Evolutionary conservation across 92 coral and sea anemone genomes (phyloP).

Genomic region (Galaxea fascicularis): DNA sequence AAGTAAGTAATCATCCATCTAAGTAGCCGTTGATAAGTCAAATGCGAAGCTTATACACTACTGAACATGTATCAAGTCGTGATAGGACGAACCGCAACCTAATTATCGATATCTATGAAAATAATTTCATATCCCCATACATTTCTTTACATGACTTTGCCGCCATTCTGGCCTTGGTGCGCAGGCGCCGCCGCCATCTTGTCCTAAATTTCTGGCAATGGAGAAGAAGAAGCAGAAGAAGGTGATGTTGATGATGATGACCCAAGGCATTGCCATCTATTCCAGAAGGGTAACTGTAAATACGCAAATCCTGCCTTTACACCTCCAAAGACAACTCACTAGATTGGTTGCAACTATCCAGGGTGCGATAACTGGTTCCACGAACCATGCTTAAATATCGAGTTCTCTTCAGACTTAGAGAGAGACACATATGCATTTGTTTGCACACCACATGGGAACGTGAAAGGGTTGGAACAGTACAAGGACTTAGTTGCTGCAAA

Average conservation of each 20-base stretch:
- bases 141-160: too few relatives aligned
- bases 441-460: constrained; percentile 47
- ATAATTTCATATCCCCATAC: too few relatives aligned
- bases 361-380: constrained; percentile 46
- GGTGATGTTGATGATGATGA: constrained; percentile 37
- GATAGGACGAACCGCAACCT: too few relatives aligned
- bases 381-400: constrained; percentile 18
- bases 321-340: constrained; percentile 40
- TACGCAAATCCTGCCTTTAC: constrained; percentile 30
- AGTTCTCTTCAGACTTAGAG: constrained; percentile 31
- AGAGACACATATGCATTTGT: constrained; percentile 36
- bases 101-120: too few relatives aligned
- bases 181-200: too few relatives aligned
- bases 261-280: constrained; percentile 31
- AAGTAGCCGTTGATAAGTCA: too few relatives aligned
- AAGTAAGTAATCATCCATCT: too few relatives aligned
- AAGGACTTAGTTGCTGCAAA: constrained; percentile 25
- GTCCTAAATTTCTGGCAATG: too few relatives aligned
- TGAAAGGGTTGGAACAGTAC: constrained; percentile 28
- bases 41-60: too few relatives aligned
- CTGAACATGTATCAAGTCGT: too few relatives aligned
- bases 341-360: constrained; percentile 33
- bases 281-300: constrained; percentile 24
- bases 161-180: too few relatives aligned
- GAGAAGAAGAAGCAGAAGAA: background rate